These are phyloP conservation scores for Semicossyphus pulcher DNA, from an alignment of 2,113 vertebrate species.

Conservation along the genomic window DNA sequence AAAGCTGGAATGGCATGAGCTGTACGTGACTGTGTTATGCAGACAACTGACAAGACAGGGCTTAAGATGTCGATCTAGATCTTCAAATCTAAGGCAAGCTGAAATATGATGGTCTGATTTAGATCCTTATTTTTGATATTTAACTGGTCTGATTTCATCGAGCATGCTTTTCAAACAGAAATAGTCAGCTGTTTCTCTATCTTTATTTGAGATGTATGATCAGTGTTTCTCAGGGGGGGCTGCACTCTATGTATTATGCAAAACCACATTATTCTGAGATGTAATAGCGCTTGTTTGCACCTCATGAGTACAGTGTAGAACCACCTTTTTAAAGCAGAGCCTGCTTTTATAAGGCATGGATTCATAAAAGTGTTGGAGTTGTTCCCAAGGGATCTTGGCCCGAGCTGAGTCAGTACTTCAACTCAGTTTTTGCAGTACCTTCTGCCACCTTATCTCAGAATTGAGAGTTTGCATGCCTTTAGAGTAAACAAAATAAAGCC, in stretches of 20 bases:
- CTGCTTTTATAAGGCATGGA: conserved; percentile 9
- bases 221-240: not conserved
- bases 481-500: not conserved
- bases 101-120: not conserved
- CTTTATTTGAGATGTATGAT: no score
- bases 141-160: not conserved
- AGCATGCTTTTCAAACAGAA: not conserved
- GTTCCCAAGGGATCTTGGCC: not conserved
- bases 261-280: not conserved
- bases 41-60: conserved; percentile 2
- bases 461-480: not conserved
- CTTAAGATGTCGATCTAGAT: no score
- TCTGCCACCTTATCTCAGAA: not conserved
- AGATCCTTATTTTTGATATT: not conserved
- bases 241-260: conserved; percentile 9
- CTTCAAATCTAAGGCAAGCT: not conserved
- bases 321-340: not conserved
- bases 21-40: conserved; percentile 21
- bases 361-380: not conserved
- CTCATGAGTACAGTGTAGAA: not conserved
- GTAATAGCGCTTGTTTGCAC: conserved; percentile 6
- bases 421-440: not conserved
- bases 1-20: conserved; percentile 35
- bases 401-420: conserved; percentile 22
- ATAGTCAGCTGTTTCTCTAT: not conserved